phyloP scores from a whole-genome alignment of 2,888 invertebrate species.

The Pocota personata region DNA sequence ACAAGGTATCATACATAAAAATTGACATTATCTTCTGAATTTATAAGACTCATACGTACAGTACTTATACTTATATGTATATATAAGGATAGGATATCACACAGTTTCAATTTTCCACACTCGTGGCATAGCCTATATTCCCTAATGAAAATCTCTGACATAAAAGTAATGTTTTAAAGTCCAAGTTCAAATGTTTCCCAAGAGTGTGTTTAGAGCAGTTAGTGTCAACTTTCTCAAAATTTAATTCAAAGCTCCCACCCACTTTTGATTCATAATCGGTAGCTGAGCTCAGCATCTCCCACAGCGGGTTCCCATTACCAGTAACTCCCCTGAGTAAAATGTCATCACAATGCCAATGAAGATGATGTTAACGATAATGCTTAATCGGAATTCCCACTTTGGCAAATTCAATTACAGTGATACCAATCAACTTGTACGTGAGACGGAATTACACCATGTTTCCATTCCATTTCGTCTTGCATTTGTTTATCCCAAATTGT shows the following conservation, averaged over 20 bases:
- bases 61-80: too few species aligned
- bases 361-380: slow-evolving; percentile 68
- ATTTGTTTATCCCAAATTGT: slow-evolving; percentile 69
- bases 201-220: too few species aligned
- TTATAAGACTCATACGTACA: too few species aligned
- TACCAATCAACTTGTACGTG: slow-evolving; percentile 67
- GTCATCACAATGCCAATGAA: slow-evolving; percentile 56
- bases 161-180: too few species aligned
- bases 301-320: neutral
- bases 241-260: neutral
- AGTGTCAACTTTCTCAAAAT: neutral
- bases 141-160: neutral
- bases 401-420: slow-evolving; percentile 71
- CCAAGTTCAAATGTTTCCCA: too few species aligned
- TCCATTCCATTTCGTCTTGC: slow-evolving; percentile 48
- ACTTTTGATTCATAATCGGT: neutral
- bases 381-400: slow-evolving; percentile 67
- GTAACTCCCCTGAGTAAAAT: slow-evolving; percentile 18
- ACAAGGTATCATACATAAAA: too few species aligned
- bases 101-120: too few species aligned
- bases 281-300: neutral
- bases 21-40: too few species aligned
- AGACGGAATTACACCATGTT: slow-evolving; percentile 43
- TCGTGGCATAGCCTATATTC: too few species aligned
- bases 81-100: too few species aligned